Base-by-base conservation (phyloP, 2,888 invertebrate species). In the Thereva unica region DNA sequence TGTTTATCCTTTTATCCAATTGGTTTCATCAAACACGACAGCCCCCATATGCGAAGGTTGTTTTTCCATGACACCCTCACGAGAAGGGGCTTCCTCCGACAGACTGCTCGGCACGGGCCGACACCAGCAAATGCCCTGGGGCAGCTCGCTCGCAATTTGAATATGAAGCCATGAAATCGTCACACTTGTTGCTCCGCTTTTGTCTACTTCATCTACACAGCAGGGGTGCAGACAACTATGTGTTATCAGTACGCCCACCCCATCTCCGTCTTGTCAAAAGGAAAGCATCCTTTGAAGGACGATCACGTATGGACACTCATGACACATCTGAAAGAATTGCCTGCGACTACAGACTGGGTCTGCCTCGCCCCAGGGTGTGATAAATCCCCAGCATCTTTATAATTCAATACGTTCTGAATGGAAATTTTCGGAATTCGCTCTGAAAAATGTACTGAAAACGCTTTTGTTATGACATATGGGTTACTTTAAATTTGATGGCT, bases 1-100 rank as follows among this genome's bases (percentile, higher is more conserved):
- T 61, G 61, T 50, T 61, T 50, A 50, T 50, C 61, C 38, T 61
- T 59, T 50, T 50, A 61, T 61, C 50, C 61, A 61, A 61, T 61
- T 61, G 61, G 50, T n/a, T 50, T 40, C 6, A 41, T 50, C n/a
- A 6, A 7, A 10, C 12, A 8, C 23, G 9, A 38, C 38, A 23
- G 23, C 23, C 23, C n/a, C 35, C 6, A 35, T 10, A 5, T 9
- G 40, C 34, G 12, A 34, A 9, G 38, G 40, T 53, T 38, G 23
- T 53, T 10, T 53, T 40, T 53, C 23, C 23, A 23, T 23, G 23
- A 23, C 23, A 23, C 23, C 23, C 23, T 23, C 23, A 23, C 23
- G 23, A 23, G 23, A 23, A 23, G 23, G 23, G 23, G 23, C 2
- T 23, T 23, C 23, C 23, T 23, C 2, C 10, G 40, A 53, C 12